A percentile compares a stretch with the other conserved stretches of the same genome.
Conservation (phyloP, 2,888 invertebrate species). For the Craniophora ligustri region DNA sequence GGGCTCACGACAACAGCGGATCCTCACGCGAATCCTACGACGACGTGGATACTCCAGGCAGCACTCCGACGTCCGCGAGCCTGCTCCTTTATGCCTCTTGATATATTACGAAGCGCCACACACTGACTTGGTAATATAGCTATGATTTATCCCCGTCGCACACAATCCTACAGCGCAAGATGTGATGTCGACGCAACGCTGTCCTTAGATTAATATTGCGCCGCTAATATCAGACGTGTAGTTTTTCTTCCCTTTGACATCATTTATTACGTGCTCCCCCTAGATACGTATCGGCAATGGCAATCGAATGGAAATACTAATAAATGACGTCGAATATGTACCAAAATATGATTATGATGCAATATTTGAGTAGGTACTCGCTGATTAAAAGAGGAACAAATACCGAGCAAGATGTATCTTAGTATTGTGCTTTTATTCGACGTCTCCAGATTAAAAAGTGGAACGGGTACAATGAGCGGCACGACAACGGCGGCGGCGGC, state of each 20-base stretch:
- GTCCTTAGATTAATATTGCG: slow-evolving; percentile 71
- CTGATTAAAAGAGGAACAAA: slow-evolving; percentile 78
- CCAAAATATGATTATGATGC: slow-evolving; percentile 47
- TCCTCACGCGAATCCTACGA: slow-evolving; percentile 53
- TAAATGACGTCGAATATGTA: slow-evolving; percentile 15
- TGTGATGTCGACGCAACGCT: slow-evolving; percentile 64
- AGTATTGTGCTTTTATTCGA: slow-evolving; percentile 83
- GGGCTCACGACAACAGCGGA: slow-evolving; percentile 43
- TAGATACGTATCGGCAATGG: slow-evolving; percentile 33
- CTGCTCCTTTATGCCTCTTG: slow-evolving; percentile 73
- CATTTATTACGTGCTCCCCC: slow-evolving; percentile 59
- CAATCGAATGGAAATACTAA: slow-evolving; percentile 15
- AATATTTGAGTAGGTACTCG: slow-evolving; percentile 61
- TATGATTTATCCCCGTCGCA: slow-evolving; percentile 76
- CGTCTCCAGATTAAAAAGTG: slow-evolving; percentile 86
- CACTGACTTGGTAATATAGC: slow-evolving; percentile 78
- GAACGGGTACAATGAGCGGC: slow-evolving; percentile 79
- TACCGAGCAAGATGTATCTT: slow-evolving; percentile 75
- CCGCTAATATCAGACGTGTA: slow-evolving; percentile 68
- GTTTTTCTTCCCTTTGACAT: slow-evolving; percentile 65
- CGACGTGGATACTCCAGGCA: slow-evolving; percentile 57
- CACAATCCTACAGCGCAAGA: slow-evolving; percentile 71
- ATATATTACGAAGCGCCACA: slow-evolving; percentile 75
- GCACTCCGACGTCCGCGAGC: slow-evolving; percentile 55
- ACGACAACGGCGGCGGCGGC: slow-evolving; percentile 65